Evolutionary conservation across 35 echinoderm and acorn worm genomes (phyloP), one percentile per base, ranked within the genome.

Genomic region (Apostichopus japonicus): DNA sequence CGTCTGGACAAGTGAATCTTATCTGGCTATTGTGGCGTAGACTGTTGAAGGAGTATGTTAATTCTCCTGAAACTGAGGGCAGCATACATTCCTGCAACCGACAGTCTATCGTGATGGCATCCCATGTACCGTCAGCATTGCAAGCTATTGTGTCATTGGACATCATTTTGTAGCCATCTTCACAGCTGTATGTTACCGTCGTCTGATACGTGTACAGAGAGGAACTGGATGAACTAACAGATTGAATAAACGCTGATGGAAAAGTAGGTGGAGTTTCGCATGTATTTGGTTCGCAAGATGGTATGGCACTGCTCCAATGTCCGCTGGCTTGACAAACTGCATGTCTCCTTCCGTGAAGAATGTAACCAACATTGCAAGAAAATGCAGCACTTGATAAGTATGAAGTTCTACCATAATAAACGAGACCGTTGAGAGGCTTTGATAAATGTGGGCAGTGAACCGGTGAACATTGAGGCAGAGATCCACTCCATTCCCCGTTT

Each of bases 361-460:
- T 72, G 86, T 93, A 96, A 90, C 95, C 95, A 6, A 15, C 56
- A 21, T 88, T 65, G 27, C 86, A 88, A 15, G 27, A 10, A 23
- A 88, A 92, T 79, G 56, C 54, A 61, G 86, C 56, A 16, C 63
- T 10, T 23, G 86, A 81, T 53, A 92, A 57, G 53, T 91, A 96
- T 19, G 22, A 63, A 24, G 56, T 91, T 8, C 84, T 86, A 16
- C 16, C 59, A 55, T 75, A 80, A 10, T 16, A 19, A 7, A 96
- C 65, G 0, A 56, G 21, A 4, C 89, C 78, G 77, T 94, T 23
- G 15, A 14, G 4, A 7, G 58, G 86, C 24, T 19, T 19, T 88
- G 55, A 21, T 44, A 88, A 8, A 22, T 7, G 9, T 11, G 86
- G 86, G 56, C 86, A 88, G 19, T 88, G 54, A 88, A 88, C 86